These are phyloP conservation scores for Athene cunicularia DNA, from an alignment of 2,113 vertebrate genomes.

Conservation along the genomic window DNA sequence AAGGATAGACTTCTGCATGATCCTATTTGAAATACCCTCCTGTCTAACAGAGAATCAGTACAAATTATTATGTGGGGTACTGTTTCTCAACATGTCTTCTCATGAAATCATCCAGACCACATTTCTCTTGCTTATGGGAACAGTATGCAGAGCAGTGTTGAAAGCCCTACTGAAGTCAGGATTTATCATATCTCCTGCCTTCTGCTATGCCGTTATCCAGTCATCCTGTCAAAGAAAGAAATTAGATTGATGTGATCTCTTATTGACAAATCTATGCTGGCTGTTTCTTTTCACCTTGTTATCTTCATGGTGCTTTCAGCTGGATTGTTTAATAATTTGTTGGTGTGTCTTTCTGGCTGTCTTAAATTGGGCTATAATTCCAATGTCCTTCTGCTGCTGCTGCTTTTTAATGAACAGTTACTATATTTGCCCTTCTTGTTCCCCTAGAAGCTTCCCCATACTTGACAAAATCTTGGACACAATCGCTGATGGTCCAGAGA, in stretches of 20 bases:
- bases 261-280: constrained; percentile 5
- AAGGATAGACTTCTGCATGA: not conserved
- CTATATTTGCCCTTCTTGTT: not conserved
- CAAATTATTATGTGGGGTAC: not conserved
- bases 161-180: not conserved
- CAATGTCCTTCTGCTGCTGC: not conserved
- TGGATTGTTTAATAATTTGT: constrained; percentile 30
- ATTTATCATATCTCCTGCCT: constrained; percentile 30
- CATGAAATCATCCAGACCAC: not conserved
- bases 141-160: not conserved
- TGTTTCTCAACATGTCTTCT: not conserved
- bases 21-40: not conserved
- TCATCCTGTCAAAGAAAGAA: constrained; percentile 35
- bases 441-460: not conserved
- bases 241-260: constrained; percentile 24
- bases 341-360: not conserved
- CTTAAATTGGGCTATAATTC: not conserved
- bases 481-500: not conserved
- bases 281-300: constrained; percentile 32
- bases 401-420: not conserved
- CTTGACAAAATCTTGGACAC: not conserved
- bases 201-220: not conserved
- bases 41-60: not conserved
- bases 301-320: not conserved
- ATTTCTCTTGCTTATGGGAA: constrained; percentile 14